Conservation (phyloP, 2,888 invertebrate genomes). For the Erannis defoliaria region DNA sequence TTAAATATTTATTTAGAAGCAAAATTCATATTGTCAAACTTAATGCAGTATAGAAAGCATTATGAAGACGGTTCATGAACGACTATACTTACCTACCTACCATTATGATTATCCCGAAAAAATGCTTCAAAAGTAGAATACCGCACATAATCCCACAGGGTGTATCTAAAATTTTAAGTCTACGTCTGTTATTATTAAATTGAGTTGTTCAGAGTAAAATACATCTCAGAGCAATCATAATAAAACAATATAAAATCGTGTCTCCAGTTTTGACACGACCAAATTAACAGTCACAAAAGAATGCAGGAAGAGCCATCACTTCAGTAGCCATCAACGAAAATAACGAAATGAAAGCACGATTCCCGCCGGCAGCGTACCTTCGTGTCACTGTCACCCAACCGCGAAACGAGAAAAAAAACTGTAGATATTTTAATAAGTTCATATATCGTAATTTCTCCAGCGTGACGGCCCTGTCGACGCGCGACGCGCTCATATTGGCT, state of each 20-base stretch:
- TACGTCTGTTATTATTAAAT: too few species aligned
- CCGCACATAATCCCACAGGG: too few species aligned
- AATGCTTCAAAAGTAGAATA: too few species aligned
- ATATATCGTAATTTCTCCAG: slow-evolving; percentile 75
- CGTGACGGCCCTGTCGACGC: slow-evolving; percentile 81
- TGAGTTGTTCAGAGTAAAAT: too few species aligned
- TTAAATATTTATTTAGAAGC: too few species aligned
- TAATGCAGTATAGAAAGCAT: too few species aligned
- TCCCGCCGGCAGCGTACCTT: slow-evolving; percentile 58
- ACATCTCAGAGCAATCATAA: background rate
- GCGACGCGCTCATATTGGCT: slow-evolving; percentile 77
- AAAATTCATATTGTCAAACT: too few species aligned
- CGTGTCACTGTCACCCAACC: slow-evolving; percentile 70
- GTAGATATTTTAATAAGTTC: slow-evolving; percentile 84
- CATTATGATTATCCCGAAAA: too few species aligned
- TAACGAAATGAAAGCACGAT: slow-evolving; percentile 51
- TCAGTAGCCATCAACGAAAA: slow-evolving; percentile 49
- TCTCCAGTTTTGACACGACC: slow-evolving; percentile 32
- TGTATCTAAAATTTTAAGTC: too few species aligned
- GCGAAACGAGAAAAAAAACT: slow-evolving; percentile 75
- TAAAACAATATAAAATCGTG: slow-evolving; percentile 26
- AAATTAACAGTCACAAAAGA: slow-evolving; percentile 42
- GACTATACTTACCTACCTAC: too few species aligned
- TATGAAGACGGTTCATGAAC: too few species aligned
- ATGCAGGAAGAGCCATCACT: slow-evolving; percentile 58